These are phyloP conservation scores for Melikaiella ostensackeni DNA, from an alignment of 2,888 invertebrate species.

Conservation along the genomic window DNA sequence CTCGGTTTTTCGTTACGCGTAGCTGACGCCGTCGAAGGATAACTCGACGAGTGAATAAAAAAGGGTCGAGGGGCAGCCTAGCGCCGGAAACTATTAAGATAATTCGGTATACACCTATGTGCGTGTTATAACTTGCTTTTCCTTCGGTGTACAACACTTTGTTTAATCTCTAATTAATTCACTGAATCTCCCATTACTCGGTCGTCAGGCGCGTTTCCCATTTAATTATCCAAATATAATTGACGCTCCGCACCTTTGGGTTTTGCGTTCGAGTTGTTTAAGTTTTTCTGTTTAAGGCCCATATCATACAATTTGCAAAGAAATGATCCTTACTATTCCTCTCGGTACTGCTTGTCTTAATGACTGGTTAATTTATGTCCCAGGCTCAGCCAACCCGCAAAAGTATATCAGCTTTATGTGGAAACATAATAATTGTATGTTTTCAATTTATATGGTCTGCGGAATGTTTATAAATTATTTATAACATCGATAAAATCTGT, in stretches of 20 bases:
- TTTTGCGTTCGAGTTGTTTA: neutral
- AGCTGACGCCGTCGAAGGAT: constrained; percentile 58
- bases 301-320: constrained; percentile 4
- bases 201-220: constrained; percentile 31
- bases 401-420: constrained; percentile 28
- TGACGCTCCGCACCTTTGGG: constrained; percentile 11
- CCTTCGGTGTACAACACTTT: constrained; percentile 37
- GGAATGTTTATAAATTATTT: constrained; percentile 25
- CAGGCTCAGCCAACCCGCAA: constrained; percentile 28
- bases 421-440: constrained; percentile 18
- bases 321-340: constrained; percentile 18
- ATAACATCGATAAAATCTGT: constrained; percentile 2
- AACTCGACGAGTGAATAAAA: constrained; percentile 55
- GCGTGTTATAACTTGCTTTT: constrained; percentile 38
- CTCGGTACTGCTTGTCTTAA: neutral
- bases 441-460: constrained; percentile 26
- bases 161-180: constrained; percentile 39
- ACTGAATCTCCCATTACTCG: constrained; percentile 35
- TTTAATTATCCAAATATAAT: constrained; percentile 39
- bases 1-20: constrained; percentile 57
- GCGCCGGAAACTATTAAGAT: constrained; percentile 59
- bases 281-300: neutral
- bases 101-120: constrained; percentile 50
- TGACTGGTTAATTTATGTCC: constrained; percentile 31
- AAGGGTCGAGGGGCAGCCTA: constrained; percentile 54